Conservation (phyloP, 2,113 vertebrate species). For the Onychostruthus taczanowskii region DNA sequence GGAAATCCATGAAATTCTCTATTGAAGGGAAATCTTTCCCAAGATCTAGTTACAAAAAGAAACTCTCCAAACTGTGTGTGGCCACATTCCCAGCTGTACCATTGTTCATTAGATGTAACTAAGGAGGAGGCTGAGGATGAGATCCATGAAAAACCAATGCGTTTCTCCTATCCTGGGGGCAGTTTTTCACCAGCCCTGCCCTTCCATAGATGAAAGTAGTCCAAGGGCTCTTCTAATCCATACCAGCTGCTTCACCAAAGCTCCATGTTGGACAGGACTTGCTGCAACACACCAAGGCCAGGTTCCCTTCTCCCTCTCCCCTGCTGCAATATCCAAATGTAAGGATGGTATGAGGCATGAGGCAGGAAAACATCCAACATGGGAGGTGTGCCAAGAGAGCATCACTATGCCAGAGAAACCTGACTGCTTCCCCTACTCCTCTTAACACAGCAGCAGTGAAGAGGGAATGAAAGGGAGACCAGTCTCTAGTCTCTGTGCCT, state of each 20-base stretch:
- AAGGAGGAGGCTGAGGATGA: constrained; percentile 36
- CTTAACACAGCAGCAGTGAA: background rate
- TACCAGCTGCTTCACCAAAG: constrained; percentile 28
- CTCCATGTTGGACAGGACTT: background rate
- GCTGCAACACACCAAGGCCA: background rate
- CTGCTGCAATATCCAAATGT: rapidly evolving
- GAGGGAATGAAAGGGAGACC: background rate
- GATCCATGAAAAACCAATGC: background rate
- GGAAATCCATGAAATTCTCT: constrained; percentile 45
- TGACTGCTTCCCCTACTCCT: background rate
- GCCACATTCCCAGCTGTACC: constrained; percentile 55
- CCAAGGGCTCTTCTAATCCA: constrained; percentile 6
- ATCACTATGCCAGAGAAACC: background rate
- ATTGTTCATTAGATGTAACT: constrained; percentile 44
- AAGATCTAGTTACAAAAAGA: constrained; percentile 54
- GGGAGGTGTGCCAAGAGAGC: background rate
- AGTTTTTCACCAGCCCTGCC: constrained; percentile 29
- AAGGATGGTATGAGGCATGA: rapidly evolving
- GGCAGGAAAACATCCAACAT: background rate
- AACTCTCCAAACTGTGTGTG: constrained; percentile 43
- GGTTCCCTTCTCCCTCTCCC: background rate
- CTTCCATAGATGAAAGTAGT: constrained; percentile 49
- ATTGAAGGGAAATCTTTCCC: constrained; percentile 43
- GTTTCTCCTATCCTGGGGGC: constrained; percentile 38
- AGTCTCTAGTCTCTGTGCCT: background rate